These are phyloP conservation scores for Heliocidaris tuberculata DNA, from an alignment of 35 echinoderm and acorn worm species.

Conservation along the genomic window DNA sequence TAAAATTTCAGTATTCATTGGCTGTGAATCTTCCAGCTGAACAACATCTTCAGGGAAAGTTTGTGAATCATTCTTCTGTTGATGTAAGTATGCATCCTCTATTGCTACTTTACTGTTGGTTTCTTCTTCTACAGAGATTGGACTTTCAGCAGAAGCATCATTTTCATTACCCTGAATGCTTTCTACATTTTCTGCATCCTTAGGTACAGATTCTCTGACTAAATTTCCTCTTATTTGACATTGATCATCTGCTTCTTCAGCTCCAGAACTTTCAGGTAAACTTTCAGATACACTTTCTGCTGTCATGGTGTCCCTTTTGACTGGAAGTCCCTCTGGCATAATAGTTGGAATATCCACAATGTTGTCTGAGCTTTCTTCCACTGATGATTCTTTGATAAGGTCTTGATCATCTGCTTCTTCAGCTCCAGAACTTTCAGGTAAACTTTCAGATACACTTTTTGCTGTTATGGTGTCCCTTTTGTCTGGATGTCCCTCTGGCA, in stretches of 20 bases:
- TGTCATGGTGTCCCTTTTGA: background rate
- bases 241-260: background rate
- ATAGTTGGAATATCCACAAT: background rate
- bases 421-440: too few relatives aligned
- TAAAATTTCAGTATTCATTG: too few relatives aligned
- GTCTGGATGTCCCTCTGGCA: too few relatives aligned
- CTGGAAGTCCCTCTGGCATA: background rate
- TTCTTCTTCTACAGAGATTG: background rate
- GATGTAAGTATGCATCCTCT: background rate
- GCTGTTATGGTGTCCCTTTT: too few relatives aligned
- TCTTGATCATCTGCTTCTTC: background rate
- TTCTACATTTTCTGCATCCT: background rate
- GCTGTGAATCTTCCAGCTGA: background rate
- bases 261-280: background rate
- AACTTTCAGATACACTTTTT: background rate
- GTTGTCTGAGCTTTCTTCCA: background rate
- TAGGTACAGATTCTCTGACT: background rate
- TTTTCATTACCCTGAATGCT: background rate
- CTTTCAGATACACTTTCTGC: background rate
- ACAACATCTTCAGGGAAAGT: background rate
- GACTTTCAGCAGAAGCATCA: background rate
- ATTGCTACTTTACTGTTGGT: background rate
- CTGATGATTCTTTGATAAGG: background rate
- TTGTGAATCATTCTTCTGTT: background rate
- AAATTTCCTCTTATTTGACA: background rate